Evolutionary conservation across 2,797 vertebrate species (phyloP).

Genomic region (Cuniculus paca): DNA sequence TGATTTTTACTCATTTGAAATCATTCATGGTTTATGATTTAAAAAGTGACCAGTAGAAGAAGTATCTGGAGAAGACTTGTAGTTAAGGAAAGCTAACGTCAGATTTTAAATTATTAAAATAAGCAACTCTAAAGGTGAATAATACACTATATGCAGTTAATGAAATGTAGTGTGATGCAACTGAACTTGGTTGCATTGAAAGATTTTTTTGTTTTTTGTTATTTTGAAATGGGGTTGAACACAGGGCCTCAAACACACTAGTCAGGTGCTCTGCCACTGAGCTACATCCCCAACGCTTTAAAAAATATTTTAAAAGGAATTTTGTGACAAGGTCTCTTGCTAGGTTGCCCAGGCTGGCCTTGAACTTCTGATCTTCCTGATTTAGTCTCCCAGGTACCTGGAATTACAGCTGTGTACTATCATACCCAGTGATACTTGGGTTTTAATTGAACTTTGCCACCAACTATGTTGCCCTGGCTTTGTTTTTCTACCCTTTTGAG

Average conservation of each 20-base stretch:
- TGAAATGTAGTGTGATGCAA: not conserved
- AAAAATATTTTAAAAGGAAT: not conserved
- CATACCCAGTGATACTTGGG: not conserved
- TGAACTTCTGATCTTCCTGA: not conserved
- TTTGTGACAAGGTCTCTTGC: not conserved
- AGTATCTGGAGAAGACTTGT: constrained; percentile 25
- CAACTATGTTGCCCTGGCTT: not conserved
- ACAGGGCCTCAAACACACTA: not conserved
- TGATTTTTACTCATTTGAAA: constrained; percentile 25
- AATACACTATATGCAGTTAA: not conserved
- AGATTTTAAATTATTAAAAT: constrained; percentile 27
- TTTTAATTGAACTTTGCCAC: not conserved
- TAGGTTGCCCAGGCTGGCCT: not conserved
- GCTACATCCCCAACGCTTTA: not conserved
- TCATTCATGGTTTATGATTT: not conserved
- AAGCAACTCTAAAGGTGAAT: not conserved
- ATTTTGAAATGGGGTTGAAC: not conserved
- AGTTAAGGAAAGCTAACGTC: constrained; percentile 18
- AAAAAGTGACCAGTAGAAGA: constrained; percentile 4
- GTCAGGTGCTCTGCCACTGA: not conserved
- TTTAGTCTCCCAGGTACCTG: not conserved
- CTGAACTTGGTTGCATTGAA: not conserved
- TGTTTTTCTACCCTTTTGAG: not conserved
- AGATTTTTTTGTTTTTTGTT: not conserved
- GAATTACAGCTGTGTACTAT: not conserved